phyloP scores from a whole-genome alignment of 2,888 invertebrate species.

The Pollenia labialis region DNA sequence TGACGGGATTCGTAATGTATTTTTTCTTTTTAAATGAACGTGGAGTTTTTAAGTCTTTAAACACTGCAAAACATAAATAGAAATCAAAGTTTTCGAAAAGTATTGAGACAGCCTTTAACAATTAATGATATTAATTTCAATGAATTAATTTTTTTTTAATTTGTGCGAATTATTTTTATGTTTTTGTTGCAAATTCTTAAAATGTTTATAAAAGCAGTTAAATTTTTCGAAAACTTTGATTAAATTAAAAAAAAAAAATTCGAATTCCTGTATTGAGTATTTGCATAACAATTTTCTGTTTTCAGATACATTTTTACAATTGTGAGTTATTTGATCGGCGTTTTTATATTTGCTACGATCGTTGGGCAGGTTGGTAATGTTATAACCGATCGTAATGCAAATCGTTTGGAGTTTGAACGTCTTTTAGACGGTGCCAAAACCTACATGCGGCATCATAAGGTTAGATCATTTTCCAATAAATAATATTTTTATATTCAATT shows the following conservation, averaged over 20 bases:
- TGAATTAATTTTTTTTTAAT: conserved; percentile 32
- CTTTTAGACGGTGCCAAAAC: conserved; percentile 97
- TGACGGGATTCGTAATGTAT: conserved; percentile 5
- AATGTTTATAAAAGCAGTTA: conserved; percentile 51
- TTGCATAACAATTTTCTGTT: conserved; percentile 75
- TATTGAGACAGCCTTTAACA: conserved; percentile 83
- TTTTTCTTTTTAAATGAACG: conserved; percentile 73
- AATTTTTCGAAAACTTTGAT: conserved; percentile 83
- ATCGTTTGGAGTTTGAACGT: conserved; percentile 96
- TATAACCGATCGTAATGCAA: conserved; percentile 98
- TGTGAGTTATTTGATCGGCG: conserved; percentile 97
- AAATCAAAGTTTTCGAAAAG: conserved; percentile 84
- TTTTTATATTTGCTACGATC: conserved; percentile 98
- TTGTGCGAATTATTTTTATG: neutral
- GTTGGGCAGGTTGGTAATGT: conserved; percentile 99
- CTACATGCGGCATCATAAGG: conserved; percentile 98
- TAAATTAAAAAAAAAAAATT: neutral
- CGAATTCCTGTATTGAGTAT: neutral
- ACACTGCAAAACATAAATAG: conserved; percentile 62
- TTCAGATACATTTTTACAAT: conserved; percentile 98
- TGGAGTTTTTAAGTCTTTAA: conserved; percentile 25
- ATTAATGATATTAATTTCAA: conserved; percentile 79
- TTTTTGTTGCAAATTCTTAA: neutral
- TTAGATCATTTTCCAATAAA: conserved; percentile 78
- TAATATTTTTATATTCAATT: neutral